phyloP scores from a whole-genome alignment of 2,888 invertebrate genomes.

The Cataglyphis altisquamis region DNA sequence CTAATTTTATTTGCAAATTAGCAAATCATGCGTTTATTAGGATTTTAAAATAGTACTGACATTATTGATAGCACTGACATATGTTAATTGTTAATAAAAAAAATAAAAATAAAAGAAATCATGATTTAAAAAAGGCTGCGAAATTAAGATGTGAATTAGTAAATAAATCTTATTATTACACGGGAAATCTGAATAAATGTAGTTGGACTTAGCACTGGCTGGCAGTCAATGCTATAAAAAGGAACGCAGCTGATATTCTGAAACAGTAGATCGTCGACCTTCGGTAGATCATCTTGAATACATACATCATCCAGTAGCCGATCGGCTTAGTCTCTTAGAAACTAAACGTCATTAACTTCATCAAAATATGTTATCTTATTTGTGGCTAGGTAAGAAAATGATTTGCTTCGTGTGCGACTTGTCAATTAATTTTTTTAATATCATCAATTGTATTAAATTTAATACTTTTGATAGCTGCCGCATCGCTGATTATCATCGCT shows the following conservation, averaged over 20 bases:
- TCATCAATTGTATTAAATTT: neutral
- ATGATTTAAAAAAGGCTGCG: neutral
- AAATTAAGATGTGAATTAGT: neutral
- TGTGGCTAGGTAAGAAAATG: slow-evolving; percentile 23
- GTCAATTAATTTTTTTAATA: neutral
- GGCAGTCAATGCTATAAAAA: slow-evolving; percentile 64
- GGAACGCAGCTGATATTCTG: neutral
- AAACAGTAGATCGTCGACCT: slow-evolving; percentile 57
- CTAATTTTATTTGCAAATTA: neutral
- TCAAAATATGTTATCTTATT: slow-evolving; percentile 40
- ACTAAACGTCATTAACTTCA: neutral
- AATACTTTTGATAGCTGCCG: slow-evolving; percentile 44
- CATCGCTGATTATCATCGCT: neutral
- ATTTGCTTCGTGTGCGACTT: neutral
- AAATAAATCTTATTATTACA: neutral
- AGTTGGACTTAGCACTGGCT: neutral
- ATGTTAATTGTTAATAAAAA: neutral
- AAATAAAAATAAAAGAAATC: neutral
- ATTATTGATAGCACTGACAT: neutral
- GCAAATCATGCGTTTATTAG: neutral
- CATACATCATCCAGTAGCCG: neutral
- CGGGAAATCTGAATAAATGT: neutral
- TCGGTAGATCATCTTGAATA: neutral
- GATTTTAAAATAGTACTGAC: neutral
- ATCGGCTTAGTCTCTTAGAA: neutral